These are phyloP conservation scores for Athene cunicularia DNA, from an alignment of 2,113 vertebrate species.

Conservation along the genomic window DNA sequence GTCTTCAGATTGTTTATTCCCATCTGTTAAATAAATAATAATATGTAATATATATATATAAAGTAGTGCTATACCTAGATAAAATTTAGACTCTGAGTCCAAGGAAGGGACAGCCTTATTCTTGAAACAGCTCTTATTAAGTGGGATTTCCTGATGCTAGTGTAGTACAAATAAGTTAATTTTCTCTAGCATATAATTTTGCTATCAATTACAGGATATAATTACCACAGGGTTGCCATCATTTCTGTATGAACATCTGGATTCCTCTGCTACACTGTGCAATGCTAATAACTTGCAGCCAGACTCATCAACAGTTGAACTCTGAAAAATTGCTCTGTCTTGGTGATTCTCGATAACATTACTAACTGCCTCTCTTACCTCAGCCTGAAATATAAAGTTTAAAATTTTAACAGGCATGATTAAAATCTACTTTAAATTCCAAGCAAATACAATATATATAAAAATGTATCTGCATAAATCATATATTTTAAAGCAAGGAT, in stretches of 20 bases:
- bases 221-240: slow-evolving; percentile 59
- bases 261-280: not conserved
- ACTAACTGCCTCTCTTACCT: slow-evolving; percentile 42
- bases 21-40: not conserved
- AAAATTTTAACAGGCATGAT: not conserved
- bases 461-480: not conserved
- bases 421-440: not conserved
- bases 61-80: not conserved
- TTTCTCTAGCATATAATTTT: not conserved
- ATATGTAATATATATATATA: not conserved
- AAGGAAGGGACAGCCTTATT: not conserved
- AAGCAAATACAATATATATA: not conserved
- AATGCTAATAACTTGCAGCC: slow-evolving; percentile 28
- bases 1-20: not conserved
- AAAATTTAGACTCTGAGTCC: not conserved
- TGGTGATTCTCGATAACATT: not conserved
- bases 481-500: not conserved
- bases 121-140: not conserved
- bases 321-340: slow-evolving; percentile 29
- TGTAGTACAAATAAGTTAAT: not conserved
- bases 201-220: not conserved
- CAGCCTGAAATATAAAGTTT: slow-evolving; percentile 13
- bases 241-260: slow-evolving; percentile 31
- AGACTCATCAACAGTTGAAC: not conserved
- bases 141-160: not conserved